Percentiles rank a stretch among this genome's conserved stretches.
These are phyloP conservation scores for Tricholauxania praeusta DNA, from an alignment of 2,888 invertebrate genomes.

Conservation along the genomic window DNA sequence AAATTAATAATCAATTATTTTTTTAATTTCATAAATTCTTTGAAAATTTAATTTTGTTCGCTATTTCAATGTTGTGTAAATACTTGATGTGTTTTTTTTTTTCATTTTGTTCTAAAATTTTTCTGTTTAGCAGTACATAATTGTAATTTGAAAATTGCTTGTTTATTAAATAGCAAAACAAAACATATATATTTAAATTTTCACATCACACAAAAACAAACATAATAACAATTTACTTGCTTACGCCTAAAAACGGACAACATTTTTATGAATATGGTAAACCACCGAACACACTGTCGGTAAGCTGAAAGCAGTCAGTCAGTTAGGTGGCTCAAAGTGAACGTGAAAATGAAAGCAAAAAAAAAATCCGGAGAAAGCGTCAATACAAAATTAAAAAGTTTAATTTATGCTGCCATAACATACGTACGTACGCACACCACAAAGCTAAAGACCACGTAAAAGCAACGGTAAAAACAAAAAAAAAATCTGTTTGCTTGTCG, in stretches of 20 bases:
- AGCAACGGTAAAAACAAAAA: background rate
- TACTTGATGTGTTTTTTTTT: background rate
- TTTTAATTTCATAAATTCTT: background rate
- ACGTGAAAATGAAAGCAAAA: too few relatives aligned
- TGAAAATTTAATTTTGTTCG: background rate
- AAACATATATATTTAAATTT: conserved; percentile 40
- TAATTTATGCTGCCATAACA: too few relatives aligned
- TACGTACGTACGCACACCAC: too few relatives aligned
- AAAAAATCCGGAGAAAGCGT: too few relatives aligned
- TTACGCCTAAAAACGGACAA: conserved; percentile 5
- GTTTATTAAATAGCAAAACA: conserved; percentile 32
- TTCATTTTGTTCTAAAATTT: conserved; percentile 3
- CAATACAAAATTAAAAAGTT: too few relatives aligned
- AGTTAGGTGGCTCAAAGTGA: too few relatives aligned
- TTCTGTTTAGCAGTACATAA: background rate
- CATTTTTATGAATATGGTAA: background rate
- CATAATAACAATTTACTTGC: conserved; percentile 41
- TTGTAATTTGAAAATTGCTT: too few relatives aligned
- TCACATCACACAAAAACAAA: conserved; percentile 14
- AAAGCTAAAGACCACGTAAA: background rate
- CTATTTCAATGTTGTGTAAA: conserved; percentile 5
- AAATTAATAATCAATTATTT: background rate
- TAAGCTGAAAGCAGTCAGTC: too few relatives aligned
- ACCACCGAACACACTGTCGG: too few relatives aligned
- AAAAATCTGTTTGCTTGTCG: background rate